phyloP scores from a whole-genome alignment of 2,888 invertebrate species.

The Galerucella nymphaeae region DNA sequence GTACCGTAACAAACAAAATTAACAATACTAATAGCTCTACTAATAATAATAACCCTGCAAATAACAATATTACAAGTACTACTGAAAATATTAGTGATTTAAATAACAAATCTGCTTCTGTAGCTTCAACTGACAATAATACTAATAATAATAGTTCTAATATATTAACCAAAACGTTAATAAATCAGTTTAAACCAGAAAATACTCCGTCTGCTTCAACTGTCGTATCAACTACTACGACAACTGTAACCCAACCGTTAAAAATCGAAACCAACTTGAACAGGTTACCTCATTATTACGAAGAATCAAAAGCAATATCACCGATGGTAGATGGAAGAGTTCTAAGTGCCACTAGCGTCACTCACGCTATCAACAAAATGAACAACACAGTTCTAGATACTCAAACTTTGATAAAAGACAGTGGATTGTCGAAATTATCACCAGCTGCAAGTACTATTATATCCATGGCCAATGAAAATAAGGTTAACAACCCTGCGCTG shows the following conservation, averaged over 20 bases:
- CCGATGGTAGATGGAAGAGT: constrained; percentile 60
- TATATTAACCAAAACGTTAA: background rate
- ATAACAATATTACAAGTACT: constrained; percentile 26
- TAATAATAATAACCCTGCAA: constrained; percentile 7
- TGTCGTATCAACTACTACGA: constrained; percentile 62
- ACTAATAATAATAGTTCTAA: constrained; percentile 30
- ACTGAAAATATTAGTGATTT: constrained; percentile 18
- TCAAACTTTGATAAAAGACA: constrained; percentile 61
- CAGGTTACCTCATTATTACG: constrained; percentile 45
- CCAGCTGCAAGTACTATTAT: constrained; percentile 51
- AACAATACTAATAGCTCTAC: constrained; percentile 34
- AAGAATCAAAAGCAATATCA: constrained; percentile 49
- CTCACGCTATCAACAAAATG: constrained; percentile 64
- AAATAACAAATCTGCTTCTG: constrained; percentile 15
- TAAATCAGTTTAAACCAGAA: constrained; percentile 20
- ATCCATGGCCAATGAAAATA: constrained; percentile 47
- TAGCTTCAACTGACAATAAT: constrained; percentile 27
- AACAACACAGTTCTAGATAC: constrained; percentile 63
- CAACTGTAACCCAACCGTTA: constrained; percentile 62
- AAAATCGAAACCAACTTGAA: constrained; percentile 61
- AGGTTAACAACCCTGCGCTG: constrained; percentile 42
- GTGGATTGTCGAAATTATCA: constrained; percentile 53
- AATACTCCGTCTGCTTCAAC: constrained; percentile 55
- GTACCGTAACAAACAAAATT: constrained; percentile 37
- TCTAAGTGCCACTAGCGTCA: constrained; percentile 63